Evolutionary conservation across 1,140 invertebrate genomes (phyloP).

Genomic region (Mesaphorura yosii): DNA sequence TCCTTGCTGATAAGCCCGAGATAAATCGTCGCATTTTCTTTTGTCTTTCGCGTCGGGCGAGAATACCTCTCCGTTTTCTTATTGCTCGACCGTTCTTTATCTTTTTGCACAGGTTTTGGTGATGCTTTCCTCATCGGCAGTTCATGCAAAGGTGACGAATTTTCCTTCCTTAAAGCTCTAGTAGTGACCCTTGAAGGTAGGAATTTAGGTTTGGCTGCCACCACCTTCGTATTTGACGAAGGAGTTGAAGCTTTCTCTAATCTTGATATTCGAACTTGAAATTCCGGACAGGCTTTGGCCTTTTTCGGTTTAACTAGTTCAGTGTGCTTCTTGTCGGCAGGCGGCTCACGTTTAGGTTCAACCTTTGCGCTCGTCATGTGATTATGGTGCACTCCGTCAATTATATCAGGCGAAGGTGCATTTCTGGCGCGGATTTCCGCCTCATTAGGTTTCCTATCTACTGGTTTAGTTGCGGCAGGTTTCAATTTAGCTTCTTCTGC

Average conservation of each 20-base stretch:
- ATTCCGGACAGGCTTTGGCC: too few relatives aligned
- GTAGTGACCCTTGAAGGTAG: background rate
- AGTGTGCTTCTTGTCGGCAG: too few relatives aligned
- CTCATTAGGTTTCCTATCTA: background rate
- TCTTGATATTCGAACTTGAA: too few relatives aligned
- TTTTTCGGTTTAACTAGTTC: too few relatives aligned
- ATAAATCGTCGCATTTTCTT: constrained; percentile 59
- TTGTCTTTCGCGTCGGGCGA: constrained; percentile 56
- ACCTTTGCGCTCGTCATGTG: background rate
- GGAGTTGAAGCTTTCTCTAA: constrained; percentile 6
- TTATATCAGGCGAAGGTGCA: constrained; percentile 30
- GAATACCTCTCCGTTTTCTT: background rate
- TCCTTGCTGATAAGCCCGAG: constrained; percentile 61
- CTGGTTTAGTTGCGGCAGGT: background rate
- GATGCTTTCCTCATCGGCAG: constrained; percentile 27
- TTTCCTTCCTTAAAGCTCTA: background rate
- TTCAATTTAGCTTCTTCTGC: background rate
- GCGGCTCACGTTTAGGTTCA: background rate
- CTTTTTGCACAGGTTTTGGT: constrained; percentile 19
- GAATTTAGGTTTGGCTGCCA: background rate
- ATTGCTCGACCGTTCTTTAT: background rate
- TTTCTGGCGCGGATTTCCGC: constrained; percentile 9
- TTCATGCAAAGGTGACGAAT: background rate
- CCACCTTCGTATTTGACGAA: constrained; percentile 3
- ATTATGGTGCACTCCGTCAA: constrained; percentile 17